phyloP scores from a whole-genome alignment of 2,113 vertebrate species.

The Mormyrus iriodes region DNA sequence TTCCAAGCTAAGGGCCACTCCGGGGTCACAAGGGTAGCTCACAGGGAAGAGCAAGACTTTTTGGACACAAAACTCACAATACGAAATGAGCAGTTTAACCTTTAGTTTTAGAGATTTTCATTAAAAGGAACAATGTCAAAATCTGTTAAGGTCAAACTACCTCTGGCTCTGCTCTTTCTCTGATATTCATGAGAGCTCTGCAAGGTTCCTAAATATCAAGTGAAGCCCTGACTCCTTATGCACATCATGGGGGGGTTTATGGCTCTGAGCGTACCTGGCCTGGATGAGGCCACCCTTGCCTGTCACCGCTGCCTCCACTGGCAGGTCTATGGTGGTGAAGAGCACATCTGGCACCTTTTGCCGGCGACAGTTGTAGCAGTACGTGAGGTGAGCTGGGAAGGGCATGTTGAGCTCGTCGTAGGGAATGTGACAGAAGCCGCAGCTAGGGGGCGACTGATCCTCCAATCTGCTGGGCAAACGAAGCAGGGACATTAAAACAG shows the following conservation, averaged over 20 bases:
- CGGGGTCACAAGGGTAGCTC: not conserved
- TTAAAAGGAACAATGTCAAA: not conserved
- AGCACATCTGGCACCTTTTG: constrained; percentile 86
- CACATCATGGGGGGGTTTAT: not conserved
- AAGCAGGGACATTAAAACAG: not conserved
- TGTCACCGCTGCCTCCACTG: constrained; percentile 63
- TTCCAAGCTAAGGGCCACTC: not conserved
- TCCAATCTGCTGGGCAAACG: constrained; percentile 70
- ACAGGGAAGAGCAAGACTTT: not conserved
- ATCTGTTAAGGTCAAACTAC: not conserved
- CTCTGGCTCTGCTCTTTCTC: not conserved
- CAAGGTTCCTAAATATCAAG: not conserved
- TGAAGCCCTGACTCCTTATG: not conserved
- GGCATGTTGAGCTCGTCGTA: constrained; percentile 98
- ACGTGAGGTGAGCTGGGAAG: constrained; percentile 91
- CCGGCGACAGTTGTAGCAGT: constrained; percentile 82
- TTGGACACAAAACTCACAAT: not conserved
- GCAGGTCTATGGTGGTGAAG: constrained; percentile 79
- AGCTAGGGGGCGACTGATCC: constrained; percentile 73
- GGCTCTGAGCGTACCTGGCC: constrained; percentile 62
- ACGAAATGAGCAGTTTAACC: not conserved
- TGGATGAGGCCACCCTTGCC: constrained; percentile 85
- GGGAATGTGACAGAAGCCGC: constrained; percentile 94
- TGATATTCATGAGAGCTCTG: not conserved
- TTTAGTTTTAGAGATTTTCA: not conserved